These are phyloP conservation scores for Antheraea mylitta DNA, from an alignment of 1,140 invertebrate genomes.

Conservation along the genomic window DNA sequence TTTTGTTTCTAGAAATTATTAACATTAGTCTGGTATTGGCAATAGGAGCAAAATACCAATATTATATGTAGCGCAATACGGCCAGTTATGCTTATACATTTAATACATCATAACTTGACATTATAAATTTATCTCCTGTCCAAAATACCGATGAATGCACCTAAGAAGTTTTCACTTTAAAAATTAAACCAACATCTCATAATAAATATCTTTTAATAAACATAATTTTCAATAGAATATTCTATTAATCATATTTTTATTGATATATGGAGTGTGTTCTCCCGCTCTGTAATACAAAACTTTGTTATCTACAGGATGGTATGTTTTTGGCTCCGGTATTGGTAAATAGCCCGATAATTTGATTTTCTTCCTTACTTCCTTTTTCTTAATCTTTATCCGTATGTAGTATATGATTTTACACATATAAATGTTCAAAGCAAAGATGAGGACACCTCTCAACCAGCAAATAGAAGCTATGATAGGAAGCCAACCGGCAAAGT, in stretches of 20 bases:
- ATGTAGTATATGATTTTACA: slow-evolving; percentile 37
- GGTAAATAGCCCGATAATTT: slow-evolving; percentile 32
- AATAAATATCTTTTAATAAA: not conserved
- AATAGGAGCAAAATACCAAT: no score
- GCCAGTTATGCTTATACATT: no score
- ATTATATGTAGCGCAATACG: no score
- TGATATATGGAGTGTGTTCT: slow-evolving; percentile 37
- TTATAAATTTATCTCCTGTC: no score
- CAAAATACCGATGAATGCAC: no score
- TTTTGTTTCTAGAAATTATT: no score
- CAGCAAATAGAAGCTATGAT: slow-evolving; percentile 45
- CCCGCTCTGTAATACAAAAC: slow-evolving; percentile 48
- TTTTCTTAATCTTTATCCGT: slow-evolving; percentile 35
- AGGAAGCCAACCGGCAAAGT: slow-evolving; percentile 61
- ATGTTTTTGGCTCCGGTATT: slow-evolving; percentile 43
- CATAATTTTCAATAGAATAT: slow-evolving; percentile 9
- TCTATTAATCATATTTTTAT: slow-evolving; percentile 5
- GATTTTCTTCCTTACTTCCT: slow-evolving; percentile 40
- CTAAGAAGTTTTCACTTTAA: not conserved
- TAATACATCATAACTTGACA: no score
- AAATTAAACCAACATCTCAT: not conserved
- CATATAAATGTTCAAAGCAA: slow-evolving; percentile 50
- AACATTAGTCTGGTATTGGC: no score
- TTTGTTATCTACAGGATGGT: slow-evolving; percentile 18
- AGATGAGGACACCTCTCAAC: slow-evolving; percentile 47